A percentile compares a stretch with the other conserved stretches of the same genome.
These are phyloP conservation scores for Craseonycteris thonglongyai DNA, from an alignment of 2,113 vertebrate genomes.

Conservation along the genomic window DNA sequence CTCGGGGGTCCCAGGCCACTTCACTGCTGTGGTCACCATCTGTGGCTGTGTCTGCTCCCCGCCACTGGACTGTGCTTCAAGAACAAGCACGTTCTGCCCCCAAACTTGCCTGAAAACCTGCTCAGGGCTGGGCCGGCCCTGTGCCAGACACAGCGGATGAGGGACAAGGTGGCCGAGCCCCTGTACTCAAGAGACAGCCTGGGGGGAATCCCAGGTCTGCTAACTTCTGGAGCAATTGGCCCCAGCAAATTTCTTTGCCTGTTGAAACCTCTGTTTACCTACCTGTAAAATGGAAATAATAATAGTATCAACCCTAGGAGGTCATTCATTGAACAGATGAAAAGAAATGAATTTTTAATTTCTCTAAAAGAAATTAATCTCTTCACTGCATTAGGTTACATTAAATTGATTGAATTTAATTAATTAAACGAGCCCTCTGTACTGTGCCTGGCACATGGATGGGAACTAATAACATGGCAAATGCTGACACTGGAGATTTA, in stretches of 20 bases:
- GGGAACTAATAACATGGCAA: too few relatives aligned
- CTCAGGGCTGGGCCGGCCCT: background rate
- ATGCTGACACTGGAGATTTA: background rate
- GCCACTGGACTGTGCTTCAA: background rate
- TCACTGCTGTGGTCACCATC: background rate
- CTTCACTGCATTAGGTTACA: background rate
- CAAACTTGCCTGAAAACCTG: background rate
- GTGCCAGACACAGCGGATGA: background rate
- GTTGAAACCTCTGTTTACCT: background rate
- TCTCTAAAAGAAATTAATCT: background rate
- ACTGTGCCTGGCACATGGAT: background rate
- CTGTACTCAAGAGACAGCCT: too few relatives aligned
- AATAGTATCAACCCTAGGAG: background rate
- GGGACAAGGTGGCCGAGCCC: background rate
- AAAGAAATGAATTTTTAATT: background rate
- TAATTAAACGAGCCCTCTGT: background rate
- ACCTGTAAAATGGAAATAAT: background rate
- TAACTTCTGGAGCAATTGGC: background rate
- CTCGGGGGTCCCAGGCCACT: background rate
- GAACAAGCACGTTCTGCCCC: background rate
- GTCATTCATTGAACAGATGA: background rate
- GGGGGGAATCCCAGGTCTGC: background rate
- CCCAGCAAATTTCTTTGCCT: background rate
- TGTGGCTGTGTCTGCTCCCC: background rate
- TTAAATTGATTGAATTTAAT: background rate